phyloP scores from a whole-genome alignment of 2,888 invertebrate species.

The Calephelis perditalis region DNA sequence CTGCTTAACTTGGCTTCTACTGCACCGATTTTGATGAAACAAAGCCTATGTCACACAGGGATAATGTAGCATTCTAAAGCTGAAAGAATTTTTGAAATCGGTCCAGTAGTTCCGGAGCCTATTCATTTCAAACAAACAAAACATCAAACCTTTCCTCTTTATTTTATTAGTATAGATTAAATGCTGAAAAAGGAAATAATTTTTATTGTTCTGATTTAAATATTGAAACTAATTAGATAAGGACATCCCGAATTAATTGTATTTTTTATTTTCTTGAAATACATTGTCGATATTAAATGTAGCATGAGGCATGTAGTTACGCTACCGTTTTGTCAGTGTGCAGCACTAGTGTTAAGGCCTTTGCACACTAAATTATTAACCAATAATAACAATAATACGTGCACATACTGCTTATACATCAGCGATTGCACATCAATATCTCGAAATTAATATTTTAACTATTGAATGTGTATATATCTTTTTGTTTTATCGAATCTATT shows the following conservation, averaged over 20 bases:
- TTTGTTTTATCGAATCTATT: neutral
- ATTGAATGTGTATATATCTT: neutral
- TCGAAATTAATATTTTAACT: neutral
- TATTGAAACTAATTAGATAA: too few relatives aligned
- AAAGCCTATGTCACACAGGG: too few relatives aligned
- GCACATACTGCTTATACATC: conserved; percentile 8
- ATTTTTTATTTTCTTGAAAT: conserved; percentile 41
- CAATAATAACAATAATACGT: neutral
- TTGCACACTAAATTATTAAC: conserved; percentile 7
- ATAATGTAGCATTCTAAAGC: too few relatives aligned
- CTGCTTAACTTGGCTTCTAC: too few relatives aligned
- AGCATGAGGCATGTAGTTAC: conserved; percentile 49
- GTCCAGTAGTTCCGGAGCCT: too few relatives aligned
- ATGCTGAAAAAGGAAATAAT: too few relatives aligned
- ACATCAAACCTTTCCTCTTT: too few relatives aligned
- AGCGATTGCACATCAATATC: neutral
- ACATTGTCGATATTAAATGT: conserved; percentile 35
- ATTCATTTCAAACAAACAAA: too few relatives aligned
- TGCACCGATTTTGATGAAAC: too few relatives aligned
- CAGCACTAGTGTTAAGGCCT: conserved; percentile 21
- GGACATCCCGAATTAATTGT: too few relatives aligned
- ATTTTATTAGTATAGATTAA: too few relatives aligned
- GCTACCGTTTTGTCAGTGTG: conserved; percentile 33
- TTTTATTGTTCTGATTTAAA: neutral
- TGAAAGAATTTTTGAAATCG: too few relatives aligned